These are phyloP conservation scores for Paradisaea rubra DNA, from an alignment of 2,113 vertebrate species.

Conservation along the genomic window DNA sequence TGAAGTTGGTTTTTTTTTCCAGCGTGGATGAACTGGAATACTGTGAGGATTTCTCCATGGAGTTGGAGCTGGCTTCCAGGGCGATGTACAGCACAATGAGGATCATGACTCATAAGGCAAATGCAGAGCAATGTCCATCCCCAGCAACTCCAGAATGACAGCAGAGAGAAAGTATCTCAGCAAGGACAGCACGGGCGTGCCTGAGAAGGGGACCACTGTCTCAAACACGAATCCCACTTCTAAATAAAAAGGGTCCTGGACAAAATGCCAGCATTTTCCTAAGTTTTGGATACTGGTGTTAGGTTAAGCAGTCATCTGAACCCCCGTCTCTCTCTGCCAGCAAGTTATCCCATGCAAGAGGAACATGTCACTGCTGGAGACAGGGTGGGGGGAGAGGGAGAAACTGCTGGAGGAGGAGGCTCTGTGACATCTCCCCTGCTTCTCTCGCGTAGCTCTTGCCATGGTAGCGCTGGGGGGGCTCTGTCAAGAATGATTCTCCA, in stretches of 20 bases:
- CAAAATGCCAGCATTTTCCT: fast-evolving
- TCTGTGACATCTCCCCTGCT: neutral
- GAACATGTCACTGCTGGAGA: neutral
- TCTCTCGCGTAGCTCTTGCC: fast-evolving
- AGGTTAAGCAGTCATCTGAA: neutral
- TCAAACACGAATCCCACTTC: neutral
- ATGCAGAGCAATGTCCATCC: neutral
- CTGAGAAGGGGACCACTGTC: neutral
- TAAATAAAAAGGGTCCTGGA: neutral
- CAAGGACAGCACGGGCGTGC: neutral
- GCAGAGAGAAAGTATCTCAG: neutral
- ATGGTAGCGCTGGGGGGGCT: neutral
- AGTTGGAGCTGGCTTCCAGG: neutral
- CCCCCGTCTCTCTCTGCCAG: neutral
- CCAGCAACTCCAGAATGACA: neutral
- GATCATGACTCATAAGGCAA: neutral
- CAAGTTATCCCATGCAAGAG: neutral
- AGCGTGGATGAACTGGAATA: neutral
- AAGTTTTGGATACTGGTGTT: neutral
- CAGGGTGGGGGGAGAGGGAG: neutral
- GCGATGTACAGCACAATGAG: fast-evolving
- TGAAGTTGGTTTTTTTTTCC: neutral
- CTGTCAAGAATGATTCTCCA: neutral
- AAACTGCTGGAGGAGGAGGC: neutral
- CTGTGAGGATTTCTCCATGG: neutral